A percentile compares a stretch with the other conserved stretches of the same genome.
Evolutionary conservation across 1,140 invertebrate species (phyloP).

Genomic region (Homarus americanus): DNA sequence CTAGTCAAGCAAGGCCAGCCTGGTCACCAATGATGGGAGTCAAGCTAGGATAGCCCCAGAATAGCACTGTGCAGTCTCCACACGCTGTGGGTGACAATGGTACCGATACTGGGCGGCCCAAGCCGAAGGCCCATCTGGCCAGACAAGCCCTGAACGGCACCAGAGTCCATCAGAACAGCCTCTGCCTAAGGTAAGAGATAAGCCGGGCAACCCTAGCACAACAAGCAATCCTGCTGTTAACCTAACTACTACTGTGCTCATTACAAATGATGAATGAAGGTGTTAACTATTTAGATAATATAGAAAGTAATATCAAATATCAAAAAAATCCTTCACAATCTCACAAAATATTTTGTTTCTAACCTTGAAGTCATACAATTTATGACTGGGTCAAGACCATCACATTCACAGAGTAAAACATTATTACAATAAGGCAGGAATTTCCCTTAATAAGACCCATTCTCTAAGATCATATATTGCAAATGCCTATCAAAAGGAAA

Average conservation of each 20-base stretch:
- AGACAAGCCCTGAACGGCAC: not conserved
- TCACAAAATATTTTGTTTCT: constrained; percentile 32
- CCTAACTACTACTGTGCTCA: constrained; percentile 48
- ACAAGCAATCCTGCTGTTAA: constrained; percentile 6
- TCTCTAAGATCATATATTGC: constrained; percentile 19
- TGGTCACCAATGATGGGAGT: not conserved
- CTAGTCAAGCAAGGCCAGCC: constrained; percentile 8
- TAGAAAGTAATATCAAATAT: constrained; percentile 11
- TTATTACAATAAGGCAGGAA: constrained; percentile 47
- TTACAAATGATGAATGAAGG: constrained; percentile 22
- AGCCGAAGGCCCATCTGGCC: not conserved
- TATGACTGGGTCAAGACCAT: constrained; percentile 33
- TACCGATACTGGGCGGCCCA: not conserved
- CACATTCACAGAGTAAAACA: constrained; percentile 37
- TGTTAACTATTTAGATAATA: constrained; percentile 18
- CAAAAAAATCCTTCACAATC: constrained; percentile 8
- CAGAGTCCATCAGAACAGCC: not conserved
- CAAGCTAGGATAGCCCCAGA: not conserved
- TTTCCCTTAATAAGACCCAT: constrained; percentile 18
- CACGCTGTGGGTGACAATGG: not conserved
- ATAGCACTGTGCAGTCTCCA: not conserved
- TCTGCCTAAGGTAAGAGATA: not conserved
- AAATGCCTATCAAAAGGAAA: constrained; percentile 10
- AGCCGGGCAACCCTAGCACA: constrained; percentile 15
- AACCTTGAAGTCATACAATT: constrained; percentile 1